Evolutionary conservation across 1,140 invertebrate species (phyloP), one percentile per base, ranked within the genome.

Genomic region (Spodoptera litura): DNA sequence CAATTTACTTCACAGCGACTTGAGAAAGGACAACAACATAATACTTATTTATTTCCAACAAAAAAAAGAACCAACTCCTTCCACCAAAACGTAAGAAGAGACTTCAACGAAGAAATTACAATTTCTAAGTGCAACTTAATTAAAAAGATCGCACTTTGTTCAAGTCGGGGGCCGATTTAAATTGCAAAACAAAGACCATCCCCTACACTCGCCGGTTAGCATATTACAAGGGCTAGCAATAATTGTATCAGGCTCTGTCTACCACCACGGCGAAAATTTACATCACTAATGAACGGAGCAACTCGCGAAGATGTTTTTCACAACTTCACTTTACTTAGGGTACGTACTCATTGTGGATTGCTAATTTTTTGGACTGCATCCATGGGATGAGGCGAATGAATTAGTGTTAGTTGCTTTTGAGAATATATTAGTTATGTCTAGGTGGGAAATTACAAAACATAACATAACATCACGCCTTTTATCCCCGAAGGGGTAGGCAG

Each of bases 301-400:
- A 71, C 58, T 53, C 77, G 20, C 44, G n/a, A 64, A 70, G 79
- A 80, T 79, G 79, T 83, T 83, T 81, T 83, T 79, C 79, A 77
- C 68, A 62, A 76, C 58, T 72, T 73, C 13, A 11, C 51, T 53
- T 44, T 76, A 56, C 44, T 70, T 80, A 72, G 44, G 78, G 15
- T 11, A 51, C 11, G 77, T 74, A 11, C 56, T 78, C 74, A 78
- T 53, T 58, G 49, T 25, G 13, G 4, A 6, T 52, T 8, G n/a
- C 8, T 58, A 20, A 58, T 20, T 44, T 72, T 72, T 13, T 5
- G 12, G 11, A 1, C 8, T 27, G 56, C 56, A 58, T 44, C 38
- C 2, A 44, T 44, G 38, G 31, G 2, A 31, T 31, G 31, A 5
- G 31, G 5, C 38, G 1, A 9, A 6, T 44, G 38, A 44, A 44